A percentile compares a stretch with the other conserved stretches of the same genome.
These are phyloP conservation scores for Polia nebulosa DNA, from an alignment of 2,888 invertebrate genomes.

Conservation along the genomic window DNA sequence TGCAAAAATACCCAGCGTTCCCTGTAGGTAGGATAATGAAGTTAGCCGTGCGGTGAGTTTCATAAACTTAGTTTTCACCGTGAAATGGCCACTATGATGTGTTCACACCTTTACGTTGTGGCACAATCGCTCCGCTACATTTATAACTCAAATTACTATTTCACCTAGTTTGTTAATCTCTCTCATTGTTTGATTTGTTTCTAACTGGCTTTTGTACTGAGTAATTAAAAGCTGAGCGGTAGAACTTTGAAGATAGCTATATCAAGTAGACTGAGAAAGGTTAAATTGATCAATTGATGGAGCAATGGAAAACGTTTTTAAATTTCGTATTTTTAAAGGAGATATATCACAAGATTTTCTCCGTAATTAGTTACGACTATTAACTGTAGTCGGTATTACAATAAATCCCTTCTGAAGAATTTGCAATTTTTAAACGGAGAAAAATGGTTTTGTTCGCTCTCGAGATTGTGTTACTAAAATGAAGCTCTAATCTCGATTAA, in stretches of 20 bases:
- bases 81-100: constrained; percentile 73
- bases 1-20: constrained; percentile 59
- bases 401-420: constrained; percentile 22
- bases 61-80: constrained; percentile 63
- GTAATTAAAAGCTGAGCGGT: constrained; percentile 34
- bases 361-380: not conserved
- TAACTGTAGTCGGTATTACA: not conserved
- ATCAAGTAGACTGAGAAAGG: constrained; percentile 2
- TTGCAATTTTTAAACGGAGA: constrained; percentile 31
- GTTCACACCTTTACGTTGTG: constrained; percentile 63
- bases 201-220: constrained; percentile 37
- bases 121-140: constrained; percentile 56
- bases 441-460: constrained; percentile 15
- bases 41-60: constrained; percentile 68
- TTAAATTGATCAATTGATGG: constrained; percentile 20
- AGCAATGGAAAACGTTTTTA: constrained; percentile 8
- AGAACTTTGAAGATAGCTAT: constrained; percentile 26
- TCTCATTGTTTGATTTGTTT: constrained; percentile 53
- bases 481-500: no score
- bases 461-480: constrained; percentile 12
- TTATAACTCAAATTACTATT: constrained; percentile 47
- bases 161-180: constrained; percentile 49
- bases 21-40: constrained; percentile 68
- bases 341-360: not conserved
- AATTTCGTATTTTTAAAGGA: not conserved